These are phyloP conservation scores for Acanthosoma haemorrhoidale DNA, from an alignment of 2,888 invertebrate genomes.

Conservation along the genomic window DNA sequence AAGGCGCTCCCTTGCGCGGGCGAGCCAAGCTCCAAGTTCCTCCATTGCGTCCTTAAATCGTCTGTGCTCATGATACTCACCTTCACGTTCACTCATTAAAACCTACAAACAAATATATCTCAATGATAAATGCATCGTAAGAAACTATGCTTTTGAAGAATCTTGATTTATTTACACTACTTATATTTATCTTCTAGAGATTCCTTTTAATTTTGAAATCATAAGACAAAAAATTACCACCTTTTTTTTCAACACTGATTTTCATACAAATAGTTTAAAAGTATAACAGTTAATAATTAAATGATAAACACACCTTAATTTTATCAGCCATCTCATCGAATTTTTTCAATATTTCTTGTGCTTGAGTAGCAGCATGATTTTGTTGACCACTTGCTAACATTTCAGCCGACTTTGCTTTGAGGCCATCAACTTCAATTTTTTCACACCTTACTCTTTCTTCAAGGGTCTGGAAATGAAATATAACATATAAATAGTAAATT, in stretches of 20 bases:
- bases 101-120: slow-evolving; percentile 47
- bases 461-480: slow-evolving; percentile 50
- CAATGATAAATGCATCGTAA: no score
- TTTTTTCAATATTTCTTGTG: slow-evolving; percentile 75
- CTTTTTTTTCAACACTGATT: neutral
- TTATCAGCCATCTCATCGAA: slow-evolving; percentile 74
- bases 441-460: slow-evolving; percentile 86
- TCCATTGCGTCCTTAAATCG: slow-evolving; percentile 87
- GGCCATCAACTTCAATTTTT: slow-evolving; percentile 79
- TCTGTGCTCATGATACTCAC: slow-evolving; percentile 81
- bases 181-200: no score
- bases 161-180: no score
- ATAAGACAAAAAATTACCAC: neutral
- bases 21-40: slow-evolving; percentile 82
- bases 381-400: slow-evolving; percentile 82
- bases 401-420: slow-evolving; percentile 78
- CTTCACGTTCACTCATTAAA: slow-evolving; percentile 70
- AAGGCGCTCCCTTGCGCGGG: slow-evolving; percentile 79
- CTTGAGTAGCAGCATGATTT: slow-evolving; percentile 74
- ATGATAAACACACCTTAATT: slow-evolving; percentile 53
- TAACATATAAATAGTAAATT: neutral
- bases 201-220: neutral
- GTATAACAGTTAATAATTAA: neutral
- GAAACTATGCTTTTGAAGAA: no score
- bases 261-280: neutral